Evolutionary conservation across 2,888 invertebrate genomes (phyloP).

Genomic region (Lasioglossum lativentre): DNA sequence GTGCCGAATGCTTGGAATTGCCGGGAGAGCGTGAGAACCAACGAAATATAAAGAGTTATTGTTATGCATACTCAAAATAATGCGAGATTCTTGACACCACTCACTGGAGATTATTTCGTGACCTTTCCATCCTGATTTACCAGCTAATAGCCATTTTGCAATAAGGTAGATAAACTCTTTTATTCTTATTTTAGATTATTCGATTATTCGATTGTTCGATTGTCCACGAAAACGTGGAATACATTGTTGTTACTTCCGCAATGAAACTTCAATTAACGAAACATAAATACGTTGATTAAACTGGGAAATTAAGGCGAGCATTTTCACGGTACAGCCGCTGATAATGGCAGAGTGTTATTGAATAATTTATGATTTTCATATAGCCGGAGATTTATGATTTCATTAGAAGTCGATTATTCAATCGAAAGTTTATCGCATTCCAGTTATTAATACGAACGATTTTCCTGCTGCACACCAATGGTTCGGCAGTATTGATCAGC

Average conservation of each 20-base stretch:
- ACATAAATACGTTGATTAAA: slow-evolving; percentile 7
- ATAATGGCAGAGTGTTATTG: neutral
- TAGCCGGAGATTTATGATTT: neutral
- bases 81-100: neutral
- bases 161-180: too few species aligned
- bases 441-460: neutral
- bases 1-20: neutral
- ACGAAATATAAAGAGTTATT: neutral
- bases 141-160: neutral
- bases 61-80: neutral
- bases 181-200: too few species aligned
- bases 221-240: neutral
- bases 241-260: neutral
- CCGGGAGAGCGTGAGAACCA: neutral
- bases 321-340: neutral
- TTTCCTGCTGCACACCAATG: slow-evolving; percentile 3
- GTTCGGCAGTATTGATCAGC: slow-evolving; percentile 40
- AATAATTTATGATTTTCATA: slow-evolving; percentile 8
- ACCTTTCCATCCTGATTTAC: too few species aligned
- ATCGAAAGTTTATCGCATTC: slow-evolving; percentile 8
- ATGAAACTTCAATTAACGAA: neutral
- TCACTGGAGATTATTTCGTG: too few species aligned
- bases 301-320: neutral
- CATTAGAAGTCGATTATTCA: slow-evolving; percentile 26
- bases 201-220: neutral